Percentiles rank a stretch among this genome's conserved stretches.
These are phyloP conservation scores for Orthosia gothica DNA, from an alignment of 2,888 invertebrate genomes.

Conservation along the genomic window DNA sequence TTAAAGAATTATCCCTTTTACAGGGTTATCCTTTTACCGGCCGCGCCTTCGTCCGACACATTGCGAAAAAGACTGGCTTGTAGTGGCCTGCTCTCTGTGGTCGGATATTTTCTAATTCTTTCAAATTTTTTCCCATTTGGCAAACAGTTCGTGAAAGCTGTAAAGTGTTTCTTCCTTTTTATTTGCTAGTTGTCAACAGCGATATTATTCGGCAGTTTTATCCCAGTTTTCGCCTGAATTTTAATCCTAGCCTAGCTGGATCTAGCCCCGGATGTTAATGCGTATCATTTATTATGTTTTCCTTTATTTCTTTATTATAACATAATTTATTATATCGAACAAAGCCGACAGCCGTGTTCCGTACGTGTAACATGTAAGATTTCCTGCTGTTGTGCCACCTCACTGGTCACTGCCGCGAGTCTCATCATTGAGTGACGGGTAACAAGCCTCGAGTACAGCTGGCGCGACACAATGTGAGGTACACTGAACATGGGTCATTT, in stretches of 20 bases:
- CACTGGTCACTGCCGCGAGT: background rate
- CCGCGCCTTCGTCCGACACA: slow-evolving; percentile 5
- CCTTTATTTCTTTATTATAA: background rate
- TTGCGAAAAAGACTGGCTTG: slow-evolving; percentile 13
- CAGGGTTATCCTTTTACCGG: slow-evolving; percentile 45
- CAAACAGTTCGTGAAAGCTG: slow-evolving; percentile 36
- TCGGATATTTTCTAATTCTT: slow-evolving; percentile 18
- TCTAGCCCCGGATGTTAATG: background rate
- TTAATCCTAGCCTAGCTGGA: background rate
- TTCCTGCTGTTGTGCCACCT: too few species aligned
- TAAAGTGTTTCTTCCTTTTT: slow-evolving; percentile 5
- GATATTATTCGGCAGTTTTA: slow-evolving; percentile 6
- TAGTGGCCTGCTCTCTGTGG: slow-evolving; percentile 6
- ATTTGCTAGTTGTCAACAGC: slow-evolving; percentile 10
- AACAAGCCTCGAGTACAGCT: slow-evolving; percentile 12
- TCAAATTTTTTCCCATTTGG: slow-evolving; percentile 36
- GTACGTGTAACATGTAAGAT: background rate
- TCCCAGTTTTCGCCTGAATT: background rate
- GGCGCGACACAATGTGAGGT: slow-evolving; percentile 13
- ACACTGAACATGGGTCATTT: slow-evolving; percentile 28
- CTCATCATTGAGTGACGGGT: slow-evolving; percentile 16
- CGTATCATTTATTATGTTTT: background rate
- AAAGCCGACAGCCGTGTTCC: background rate
- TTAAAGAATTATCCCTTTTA: slow-evolving; percentile 54
- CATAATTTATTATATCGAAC: background rate